phyloP scores from a whole-genome alignment of 2,113 vertebrate genomes.

The Fregata magnificens region DNA sequence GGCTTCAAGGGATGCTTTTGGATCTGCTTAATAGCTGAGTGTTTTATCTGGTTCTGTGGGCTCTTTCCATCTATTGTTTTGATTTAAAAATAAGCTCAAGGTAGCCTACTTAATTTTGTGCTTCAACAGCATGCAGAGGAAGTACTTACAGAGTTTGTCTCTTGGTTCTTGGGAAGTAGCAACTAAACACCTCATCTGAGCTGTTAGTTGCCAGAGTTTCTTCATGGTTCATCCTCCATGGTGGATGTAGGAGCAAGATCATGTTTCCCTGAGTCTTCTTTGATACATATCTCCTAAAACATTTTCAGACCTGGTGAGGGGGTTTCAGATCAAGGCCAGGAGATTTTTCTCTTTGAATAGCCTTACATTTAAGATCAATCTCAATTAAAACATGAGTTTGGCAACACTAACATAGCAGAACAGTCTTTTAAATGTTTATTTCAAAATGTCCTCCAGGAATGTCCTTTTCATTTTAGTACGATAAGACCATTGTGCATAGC shows the following conservation, averaged over 20 bases:
- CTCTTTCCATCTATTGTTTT: neutral
- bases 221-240: neutral
- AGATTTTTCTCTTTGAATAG: neutral
- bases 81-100: neutral
- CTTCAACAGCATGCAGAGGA: neutral
- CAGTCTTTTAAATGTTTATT: neutral
- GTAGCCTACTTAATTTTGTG: neutral
- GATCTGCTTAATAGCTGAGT: neutral
- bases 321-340: neutral
- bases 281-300: neutral
- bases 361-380: neutral
- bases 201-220: neutral
- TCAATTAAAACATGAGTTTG: neutral
- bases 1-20: neutral
- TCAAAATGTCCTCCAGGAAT: neutral
- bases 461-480: neutral
- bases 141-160: neutral
- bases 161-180: neutral
- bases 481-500: fast-evolving
- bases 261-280: neutral
- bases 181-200: neutral
- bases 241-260: neutral
- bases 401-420: neutral
- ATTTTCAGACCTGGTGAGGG: neutral
- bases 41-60: neutral